phyloP scores from a whole-genome alignment of 1,140 invertebrate species.

The Papilio machaon region DNA sequence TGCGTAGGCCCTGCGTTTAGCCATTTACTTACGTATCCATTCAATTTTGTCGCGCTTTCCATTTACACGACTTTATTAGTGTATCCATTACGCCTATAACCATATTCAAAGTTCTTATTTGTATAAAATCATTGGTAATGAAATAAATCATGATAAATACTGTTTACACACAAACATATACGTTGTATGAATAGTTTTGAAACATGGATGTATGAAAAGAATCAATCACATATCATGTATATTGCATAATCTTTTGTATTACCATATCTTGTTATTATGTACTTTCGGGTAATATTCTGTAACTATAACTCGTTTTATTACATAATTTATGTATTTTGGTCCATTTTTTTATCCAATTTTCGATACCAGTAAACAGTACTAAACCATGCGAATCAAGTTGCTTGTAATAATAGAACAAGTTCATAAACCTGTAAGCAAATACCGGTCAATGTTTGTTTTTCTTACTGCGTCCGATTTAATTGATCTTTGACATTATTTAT shows the following conservation, averaged over 20 bases:
- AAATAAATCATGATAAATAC: neutral
- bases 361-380: no score
- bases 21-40: constrained; percentile 11
- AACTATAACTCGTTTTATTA: no score
- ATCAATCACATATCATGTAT: no score
- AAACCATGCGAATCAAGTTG: neutral
- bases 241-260: no score
- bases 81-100: neutral
- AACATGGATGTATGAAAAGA: neutral
- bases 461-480: constrained; percentile 29
- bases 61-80: constrained; percentile 30
- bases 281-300: no score
- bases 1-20: constrained; percentile 34
- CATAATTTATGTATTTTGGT: no score
- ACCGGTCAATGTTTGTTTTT: neutral
- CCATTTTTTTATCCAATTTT: no score
- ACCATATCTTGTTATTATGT: no score
- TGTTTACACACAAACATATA: neutral
- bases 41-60: constrained; percentile 22
- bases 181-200: neutral
- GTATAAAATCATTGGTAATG: neutral
- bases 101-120: neutral
- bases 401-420: neutral
- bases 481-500: constrained; percentile 33
- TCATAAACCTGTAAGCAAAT: neutral